phyloP scores from a whole-genome alignment of 2,113 vertebrate genomes.

The Oenanthe oenanthe region DNA sequence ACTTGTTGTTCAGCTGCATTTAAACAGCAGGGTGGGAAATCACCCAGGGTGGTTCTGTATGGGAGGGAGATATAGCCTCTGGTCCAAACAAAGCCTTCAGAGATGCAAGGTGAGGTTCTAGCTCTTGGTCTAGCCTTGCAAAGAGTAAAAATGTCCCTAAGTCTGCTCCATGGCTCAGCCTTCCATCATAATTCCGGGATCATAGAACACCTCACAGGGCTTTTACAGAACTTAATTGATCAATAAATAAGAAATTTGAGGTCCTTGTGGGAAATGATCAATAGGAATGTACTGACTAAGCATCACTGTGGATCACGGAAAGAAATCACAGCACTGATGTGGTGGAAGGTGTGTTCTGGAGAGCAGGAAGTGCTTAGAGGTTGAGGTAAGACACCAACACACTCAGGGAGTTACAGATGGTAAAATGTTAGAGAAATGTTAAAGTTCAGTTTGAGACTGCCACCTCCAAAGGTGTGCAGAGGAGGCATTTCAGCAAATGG shows the following conservation, averaged over 20 bases:
- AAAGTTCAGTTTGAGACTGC: neutral
- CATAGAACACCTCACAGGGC: neutral
- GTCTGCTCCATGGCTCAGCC: neutral
- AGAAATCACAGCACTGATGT: neutral
- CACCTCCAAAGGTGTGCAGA: neutral
- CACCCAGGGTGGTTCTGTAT: neutral
- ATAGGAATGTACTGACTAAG: neutral
- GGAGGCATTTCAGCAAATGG: neutral
- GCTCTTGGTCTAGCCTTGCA: neutral
- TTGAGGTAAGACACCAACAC: fast-evolving
- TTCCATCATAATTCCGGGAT: neutral
- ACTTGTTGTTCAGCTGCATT: neutral
- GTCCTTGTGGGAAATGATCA: neutral
- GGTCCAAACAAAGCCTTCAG: neutral
- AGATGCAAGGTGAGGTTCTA: neutral
- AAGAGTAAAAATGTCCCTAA: neutral
- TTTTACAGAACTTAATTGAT: neutral
- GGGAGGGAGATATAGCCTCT: neutral
- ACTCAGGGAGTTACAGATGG: neutral
- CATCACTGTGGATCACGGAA: neutral
- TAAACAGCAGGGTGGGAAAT: neutral
- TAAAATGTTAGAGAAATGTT: neutral
- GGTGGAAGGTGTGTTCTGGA: neutral
- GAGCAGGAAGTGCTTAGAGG: neutral
- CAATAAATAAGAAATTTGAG: neutral